Evolutionary conservation across 2,888 invertebrate genomes (phyloP), one percentile per base, ranked within the genome.

Genomic region (Hyposoter dolosus): DNA sequence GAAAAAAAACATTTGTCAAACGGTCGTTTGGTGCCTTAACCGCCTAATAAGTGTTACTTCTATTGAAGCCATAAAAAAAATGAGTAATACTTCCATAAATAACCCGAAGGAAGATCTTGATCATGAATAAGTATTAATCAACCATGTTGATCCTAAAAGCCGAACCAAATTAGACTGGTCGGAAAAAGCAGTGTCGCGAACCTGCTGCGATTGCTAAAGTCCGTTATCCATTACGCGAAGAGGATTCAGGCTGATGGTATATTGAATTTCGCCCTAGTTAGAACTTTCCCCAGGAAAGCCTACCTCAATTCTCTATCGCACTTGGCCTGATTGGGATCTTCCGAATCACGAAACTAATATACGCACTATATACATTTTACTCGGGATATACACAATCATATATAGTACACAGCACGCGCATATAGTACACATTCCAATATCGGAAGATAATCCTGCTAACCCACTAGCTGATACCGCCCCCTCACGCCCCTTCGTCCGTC

Each of bases 361-460:
- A 76, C 53, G 45, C 75, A 74, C 56, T 43, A 77, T 60, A 60
- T 68, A 74, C 53, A 66, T 43, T 40, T 76, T 23, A 47, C 50
- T 45, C 63, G 7, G 60, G 40, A 74, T 76, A 74, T 71, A 65
- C 35, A 66, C 40, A 32, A 19, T 65, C 47, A 74, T 65, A 66
- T 65, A 66, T 68, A 40, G 66, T 65, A 79, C 69, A 75, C 66
- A 74, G 76, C 69, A 72, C 79, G 72, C 65, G 71, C 75, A 75
- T 69, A 83, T 69, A 35, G 71, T 72, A 83, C 66, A 71, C 85
- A 79, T 76, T 79, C 85, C 85, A 85, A 80, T 83, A 83, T 85
- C 83, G 83, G 63, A 85, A 80, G 83, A 81, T 85, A 76, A 85
- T 85, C 85, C 80, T 66, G 79, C 78, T 79, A 79, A 85, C 82